Base-by-base conservation (phyloP, 2,797 vertebrate species). In the Anguilla obscura region DNA sequence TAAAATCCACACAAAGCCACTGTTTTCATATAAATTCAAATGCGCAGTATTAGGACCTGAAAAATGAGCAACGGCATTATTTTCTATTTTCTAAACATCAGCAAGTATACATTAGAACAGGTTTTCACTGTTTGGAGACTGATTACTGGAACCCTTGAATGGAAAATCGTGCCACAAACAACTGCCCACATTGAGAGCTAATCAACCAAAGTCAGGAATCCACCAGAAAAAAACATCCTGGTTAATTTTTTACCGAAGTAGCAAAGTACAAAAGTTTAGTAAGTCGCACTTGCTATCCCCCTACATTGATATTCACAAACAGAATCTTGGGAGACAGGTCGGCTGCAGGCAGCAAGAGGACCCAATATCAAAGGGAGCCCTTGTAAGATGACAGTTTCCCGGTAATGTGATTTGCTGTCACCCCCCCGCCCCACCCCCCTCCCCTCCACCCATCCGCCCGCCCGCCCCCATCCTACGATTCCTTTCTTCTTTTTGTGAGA, bases 371-470 rank as follows among this genome's bases (percentile, higher is more conserved):
- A 50, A 82, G 79, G 79, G 9, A 82, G 21, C 21, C 18, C 76
- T 80, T n/a, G 79, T 24, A 50, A n/a, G 79, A 82, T 82, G 40
- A 82, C 79, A 82, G 21, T 50, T 82, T 82, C 40, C 24, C 40
- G 8, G 79, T 50, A 50, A 48, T 82, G 45, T 45, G 79, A 50
- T 82, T 82, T 48, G 7, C 79, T 2, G 18, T 45, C 45, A 82
- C 18, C 27, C n/a, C 12, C 14, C 24, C 7, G 18, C 27, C 48
- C 1, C 0, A 8, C 50, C 50, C 50, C 50, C 45, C 50, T 7
- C 24, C 24, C 18, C 40, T 5, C 79, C 80, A 50, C 33, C 33
- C 33, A 33, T 48, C 24, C 48, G 10, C 40, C 2, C 33, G 12
- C 16, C 6, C 1, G 21, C n/a, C 80, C 48, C 80, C 21, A 21